These are phyloP conservation scores for Sparus aurata DNA, from an alignment of 2,797 vertebrate species.

Conservation along the genomic window DNA sequence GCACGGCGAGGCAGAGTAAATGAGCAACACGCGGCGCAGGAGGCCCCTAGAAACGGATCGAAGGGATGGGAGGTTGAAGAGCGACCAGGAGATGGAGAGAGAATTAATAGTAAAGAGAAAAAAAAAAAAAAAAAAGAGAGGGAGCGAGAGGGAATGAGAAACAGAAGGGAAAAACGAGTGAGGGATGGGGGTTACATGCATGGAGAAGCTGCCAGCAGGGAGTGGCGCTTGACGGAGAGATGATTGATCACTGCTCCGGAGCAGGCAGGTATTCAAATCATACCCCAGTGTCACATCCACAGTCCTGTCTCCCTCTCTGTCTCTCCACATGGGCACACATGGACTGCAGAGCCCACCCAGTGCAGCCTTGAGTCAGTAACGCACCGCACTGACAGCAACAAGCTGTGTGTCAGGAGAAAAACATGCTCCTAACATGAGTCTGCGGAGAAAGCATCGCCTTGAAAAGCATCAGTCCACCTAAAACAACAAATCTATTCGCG, in stretches of 20 bases:
- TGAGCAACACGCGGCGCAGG: slow-evolving; percentile 54
- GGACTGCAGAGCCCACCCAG: slow-evolving; percentile 54
- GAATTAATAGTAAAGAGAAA: slow-evolving; percentile 41
- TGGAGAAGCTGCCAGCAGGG: slow-evolving; percentile 71
- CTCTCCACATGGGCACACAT: slow-evolving; percentile 45
- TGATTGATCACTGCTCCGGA: slow-evolving; percentile 81
- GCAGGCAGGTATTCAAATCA: slow-evolving; percentile 84
- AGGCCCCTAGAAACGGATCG: slow-evolving; percentile 29
- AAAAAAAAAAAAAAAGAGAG: slow-evolving; percentile 11
- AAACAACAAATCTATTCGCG: neutral
- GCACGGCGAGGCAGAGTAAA: slow-evolving; percentile 49
- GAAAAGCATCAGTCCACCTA: neutral
- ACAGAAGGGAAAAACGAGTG: slow-evolving; percentile 25
- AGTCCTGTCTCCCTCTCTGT: slow-evolving; percentile 45
- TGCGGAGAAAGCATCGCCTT: neutral
- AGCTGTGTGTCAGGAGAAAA: slow-evolving; percentile 1
- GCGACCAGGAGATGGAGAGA: slow-evolving; percentile 51
- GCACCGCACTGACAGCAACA: slow-evolving; percentile 14
- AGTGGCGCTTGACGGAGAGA: slow-evolving; percentile 70
- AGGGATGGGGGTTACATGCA: slow-evolving; percentile 49
- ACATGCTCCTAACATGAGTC: neutral
- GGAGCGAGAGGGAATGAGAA: slow-evolving; percentile 36
- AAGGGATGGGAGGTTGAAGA: slow-evolving; percentile 49
- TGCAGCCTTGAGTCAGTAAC: slow-evolving; percentile 26
- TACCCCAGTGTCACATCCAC: slow-evolving; percentile 67